phyloP scores from a whole-genome alignment of 1,140 invertebrate species.

The roundworm (Caenorhabditis elegans) region DNA sequence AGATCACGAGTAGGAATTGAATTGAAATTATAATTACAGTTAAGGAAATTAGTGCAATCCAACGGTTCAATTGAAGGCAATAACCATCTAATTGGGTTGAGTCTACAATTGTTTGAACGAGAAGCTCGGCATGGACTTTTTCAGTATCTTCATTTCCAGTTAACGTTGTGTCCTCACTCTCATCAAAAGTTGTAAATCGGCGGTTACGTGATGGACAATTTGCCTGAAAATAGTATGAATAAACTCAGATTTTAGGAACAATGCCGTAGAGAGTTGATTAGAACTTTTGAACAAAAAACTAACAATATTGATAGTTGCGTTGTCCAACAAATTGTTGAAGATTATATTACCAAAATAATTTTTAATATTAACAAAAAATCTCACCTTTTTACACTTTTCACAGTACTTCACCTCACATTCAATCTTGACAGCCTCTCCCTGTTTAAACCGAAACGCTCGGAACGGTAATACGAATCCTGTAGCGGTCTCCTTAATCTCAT shows the following conservation, averaged over 20 bases:
- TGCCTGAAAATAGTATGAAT: neutral
- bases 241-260: no score
- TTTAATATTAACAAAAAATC: no score
- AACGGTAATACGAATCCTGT: conserved; percentile 24
- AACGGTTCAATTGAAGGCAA: neutral
- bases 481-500: neutral
- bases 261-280: no score
- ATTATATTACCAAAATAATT: no score
- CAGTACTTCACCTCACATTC: conserved; percentile 12
- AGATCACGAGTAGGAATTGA: neutral
- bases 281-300: no score
- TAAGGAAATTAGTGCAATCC: neutral
- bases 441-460: conserved; percentile 30
- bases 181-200: neutral
- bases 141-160: neutral
- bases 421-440: conserved; percentile 14
- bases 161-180: neutral
- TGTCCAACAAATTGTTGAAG: no score
- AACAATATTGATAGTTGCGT: no score
- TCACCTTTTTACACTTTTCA: conserved; percentile 26
- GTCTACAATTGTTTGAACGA: neutral
- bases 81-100: neutral
- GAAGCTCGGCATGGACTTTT: neutral
- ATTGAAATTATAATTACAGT: neutral
- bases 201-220: neutral